These are phyloP conservation scores for Noctua pronuba DNA, from an alignment of 2,888 invertebrate species.

Conservation along the genomic window DNA sequence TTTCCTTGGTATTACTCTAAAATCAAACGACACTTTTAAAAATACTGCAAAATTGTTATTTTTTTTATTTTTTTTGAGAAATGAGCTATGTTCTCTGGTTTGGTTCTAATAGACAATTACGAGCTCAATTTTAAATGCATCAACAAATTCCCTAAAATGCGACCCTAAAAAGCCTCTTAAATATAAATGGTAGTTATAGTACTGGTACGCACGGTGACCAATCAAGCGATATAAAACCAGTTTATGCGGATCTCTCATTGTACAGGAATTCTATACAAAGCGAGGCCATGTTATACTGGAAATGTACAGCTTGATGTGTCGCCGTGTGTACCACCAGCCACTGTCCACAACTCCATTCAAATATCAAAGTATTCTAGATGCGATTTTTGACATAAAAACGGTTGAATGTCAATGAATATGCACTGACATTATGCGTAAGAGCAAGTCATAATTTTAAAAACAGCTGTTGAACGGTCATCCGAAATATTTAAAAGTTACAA, in stretches of 20 bases:
- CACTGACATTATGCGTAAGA: not conserved
- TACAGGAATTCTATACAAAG: no score
- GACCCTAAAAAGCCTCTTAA: not conserved
- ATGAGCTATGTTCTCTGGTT: not conserved
- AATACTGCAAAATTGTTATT: no score
- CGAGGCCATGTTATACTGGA: no score
- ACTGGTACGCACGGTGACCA: no score
- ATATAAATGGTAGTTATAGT: not conserved
- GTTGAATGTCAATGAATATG: not conserved
- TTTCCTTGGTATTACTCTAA: not conserved
- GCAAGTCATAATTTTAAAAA: conserved; percentile 14
- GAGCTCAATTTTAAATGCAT: not conserved
- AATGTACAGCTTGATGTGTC: no score
- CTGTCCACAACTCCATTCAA: not conserved
- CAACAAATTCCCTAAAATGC: not conserved
- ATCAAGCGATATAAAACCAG: no score
- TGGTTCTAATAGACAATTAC: not conserved
- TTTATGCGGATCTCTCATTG: no score
- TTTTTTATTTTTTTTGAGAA: no score
- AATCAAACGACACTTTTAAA: not conserved
- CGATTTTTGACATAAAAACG: not conserved
- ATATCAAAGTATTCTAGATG: not conserved
- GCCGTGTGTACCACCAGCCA: not conserved
- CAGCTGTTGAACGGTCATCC: conserved; percentile 12
- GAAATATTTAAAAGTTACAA: not conserved